Base-by-base conservation (phyloP, 2,888 invertebrate species). In the Tinea pellionella region DNA sequence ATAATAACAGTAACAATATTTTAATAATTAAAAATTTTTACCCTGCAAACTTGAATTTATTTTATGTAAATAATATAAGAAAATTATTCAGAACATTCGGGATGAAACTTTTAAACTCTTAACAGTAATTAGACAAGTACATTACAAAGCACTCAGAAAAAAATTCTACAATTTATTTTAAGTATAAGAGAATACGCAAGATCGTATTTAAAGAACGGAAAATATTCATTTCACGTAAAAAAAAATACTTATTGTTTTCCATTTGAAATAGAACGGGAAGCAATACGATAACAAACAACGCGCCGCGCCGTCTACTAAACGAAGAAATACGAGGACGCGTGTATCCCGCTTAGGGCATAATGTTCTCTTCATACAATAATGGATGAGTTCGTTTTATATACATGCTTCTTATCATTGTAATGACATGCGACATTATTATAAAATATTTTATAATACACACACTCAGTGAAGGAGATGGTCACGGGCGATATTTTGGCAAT, bases 401-500 rank as follows among this genome's bases (percentile, higher is more conserved):
- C 9, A 37, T 37, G 37, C 9, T 37, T 37, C 9, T 37, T 37
- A 37, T 37, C 9, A 37, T 37, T 37, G 37, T 37, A 37, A 37
- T 37, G 37, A 37, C n/a, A 37, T n/a, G n/a, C 9, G 37, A 37
- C 37, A 37, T 2, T 37, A 37, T 37, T 37, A 37, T 37, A 37
- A 37, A 37, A 37, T 37, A 37, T 37, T 37, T 37, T 37, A 37
- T 37, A n/a, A 24, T 6, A 24, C 24, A 24, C n/a, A 6, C 37
- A 37, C 37, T 37, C 37, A 9, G 37, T 9, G 9, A 37, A 47
- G 16, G 47, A 47, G 15, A 47, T 47, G 47, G 37, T 15, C 15
- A 47, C 47, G 47, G 47, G 9, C 6, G 15, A 47, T 47, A 47
- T 47, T 73, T 83, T 86, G 86, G 86, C 86, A 77, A 64, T 65